Evolutionary conservation across 2,797 vertebrate genomes (phyloP), one percentile per base, ranked within the genome.

Genomic region (Amblyopsis hoosieri): DNA sequence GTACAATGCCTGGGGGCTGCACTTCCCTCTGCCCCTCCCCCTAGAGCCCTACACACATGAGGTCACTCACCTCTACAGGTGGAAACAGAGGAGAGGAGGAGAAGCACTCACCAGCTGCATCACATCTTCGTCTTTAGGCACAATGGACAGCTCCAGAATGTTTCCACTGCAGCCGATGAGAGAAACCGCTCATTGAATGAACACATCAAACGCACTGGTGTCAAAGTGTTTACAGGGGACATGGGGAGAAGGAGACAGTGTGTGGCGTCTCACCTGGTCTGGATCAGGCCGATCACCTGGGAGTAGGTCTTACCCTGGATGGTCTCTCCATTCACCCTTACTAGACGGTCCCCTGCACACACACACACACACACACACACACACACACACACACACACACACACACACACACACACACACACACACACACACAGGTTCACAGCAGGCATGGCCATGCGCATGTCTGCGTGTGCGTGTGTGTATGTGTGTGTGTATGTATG

Each of bases 81-180:
- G 45, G 37, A 61, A 64, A 53, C 57, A 42, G 13, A 71, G 68
- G 61, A 76, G 64, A 78, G 81, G 33, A 82, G 81, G 54, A 86
- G 74, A 69, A 87, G 75, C 80, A 94, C 97, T 98, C 93, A 99
- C 96, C 96, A 99, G 90, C 88, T 99, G 97, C 75, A 99, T 93
- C 83, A 98, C 94, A 83, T 99, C 96, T 81, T 98, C 95, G 0
- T 98, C 94, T 90, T 96, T 97, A 76, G 96, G 95, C 95, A 99
- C 96, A 75, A 99, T 97, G 62, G 94, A 95, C 42, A 99, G 94
- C 64, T 98, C 96, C 86, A 99, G 87, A 59, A 93, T 87, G 69
- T 94, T 93, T 1, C 94, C 93, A 78, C 97, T 98, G 60, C 2
- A 45, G 54, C 84, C 46, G 66, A 42, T 71, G 13, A 51, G 3